A percentile compares a stretch with the other conserved stretches of the same genome.
Evolutionary conservation across 1,140 invertebrate genomes (phyloP).

Genomic region (Pollicipes pollicipes): DNA sequence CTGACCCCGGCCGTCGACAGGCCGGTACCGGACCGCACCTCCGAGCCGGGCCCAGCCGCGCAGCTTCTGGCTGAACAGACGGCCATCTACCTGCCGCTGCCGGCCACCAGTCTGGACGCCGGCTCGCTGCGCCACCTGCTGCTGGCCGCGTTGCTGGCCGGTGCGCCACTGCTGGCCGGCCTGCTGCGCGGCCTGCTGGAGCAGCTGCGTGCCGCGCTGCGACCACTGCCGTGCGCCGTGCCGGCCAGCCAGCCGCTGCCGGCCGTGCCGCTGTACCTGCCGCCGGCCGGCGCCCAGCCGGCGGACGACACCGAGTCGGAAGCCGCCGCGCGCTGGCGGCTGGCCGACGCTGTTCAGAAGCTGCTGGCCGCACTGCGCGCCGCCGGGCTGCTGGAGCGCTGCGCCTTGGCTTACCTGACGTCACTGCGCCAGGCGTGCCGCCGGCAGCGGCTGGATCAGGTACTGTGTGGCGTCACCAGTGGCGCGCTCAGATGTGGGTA

Average conservation of each 20-base stretch:
- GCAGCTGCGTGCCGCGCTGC: background rate
- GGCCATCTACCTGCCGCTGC: background rate
- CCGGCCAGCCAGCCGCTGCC: background rate
- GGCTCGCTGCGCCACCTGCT: background rate
- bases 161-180: background rate
- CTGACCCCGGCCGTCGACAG: background rate
- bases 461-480: no score
- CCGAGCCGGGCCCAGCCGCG: no score
- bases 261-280: background rate
- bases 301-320: background rate
- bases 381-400: background rate
- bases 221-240: background rate
- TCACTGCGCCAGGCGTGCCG: background rate
- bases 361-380: background rate
- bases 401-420: background rate
- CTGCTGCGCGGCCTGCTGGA: background rate
- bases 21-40: no score
- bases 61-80: background rate
- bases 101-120: background rate
- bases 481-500: no score
- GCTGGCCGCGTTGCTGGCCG: background rate
- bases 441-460: background rate
- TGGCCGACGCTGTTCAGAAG: background rate
- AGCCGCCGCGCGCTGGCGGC: no score
- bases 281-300: no score